Conservation (phyloP, 2,888 invertebrate genomes). For the Leptothorax acervorum region DNA sequence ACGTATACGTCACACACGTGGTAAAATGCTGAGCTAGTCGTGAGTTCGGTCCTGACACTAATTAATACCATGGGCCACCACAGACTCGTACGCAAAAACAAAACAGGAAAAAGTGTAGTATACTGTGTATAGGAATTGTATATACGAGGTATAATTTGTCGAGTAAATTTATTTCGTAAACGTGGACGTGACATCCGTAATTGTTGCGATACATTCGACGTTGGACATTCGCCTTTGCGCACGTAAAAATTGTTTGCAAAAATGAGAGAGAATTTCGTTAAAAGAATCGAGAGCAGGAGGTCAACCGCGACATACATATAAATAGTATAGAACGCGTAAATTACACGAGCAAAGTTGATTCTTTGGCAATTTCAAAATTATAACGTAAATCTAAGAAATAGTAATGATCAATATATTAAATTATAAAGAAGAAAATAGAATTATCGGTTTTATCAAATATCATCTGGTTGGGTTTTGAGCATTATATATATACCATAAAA, state of each 20-base stretch:
- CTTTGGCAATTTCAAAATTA: background rate
- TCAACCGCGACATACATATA: background rate
- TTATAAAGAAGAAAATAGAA: background rate
- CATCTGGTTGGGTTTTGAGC: background rate
- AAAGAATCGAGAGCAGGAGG: background rate
- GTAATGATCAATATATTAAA: background rate
- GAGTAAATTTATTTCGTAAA: constrained; percentile 5
- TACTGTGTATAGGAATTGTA: background rate
- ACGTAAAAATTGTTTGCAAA: background rate
- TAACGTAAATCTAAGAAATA: background rate
- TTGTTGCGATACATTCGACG: background rate
- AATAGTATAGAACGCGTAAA: background rate
- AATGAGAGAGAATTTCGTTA: background rate
- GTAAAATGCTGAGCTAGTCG: constrained; percentile 23
- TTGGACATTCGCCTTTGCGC: background rate
- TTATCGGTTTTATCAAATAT: background rate
- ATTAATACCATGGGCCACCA: constrained; percentile 21
- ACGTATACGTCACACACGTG: background rate
- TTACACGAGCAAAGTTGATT: background rate
- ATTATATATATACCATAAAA: background rate
- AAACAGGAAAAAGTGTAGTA: background rate
- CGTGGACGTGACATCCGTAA: background rate
- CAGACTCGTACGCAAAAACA: background rate
- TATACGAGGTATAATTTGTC: background rate
- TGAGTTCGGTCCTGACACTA: constrained; percentile 32